Percentiles rank a stretch among this genome's conserved stretches.
Conservation (phyloP, 2,797 vertebrate species). For the Halcyon chelicuti region DNA sequence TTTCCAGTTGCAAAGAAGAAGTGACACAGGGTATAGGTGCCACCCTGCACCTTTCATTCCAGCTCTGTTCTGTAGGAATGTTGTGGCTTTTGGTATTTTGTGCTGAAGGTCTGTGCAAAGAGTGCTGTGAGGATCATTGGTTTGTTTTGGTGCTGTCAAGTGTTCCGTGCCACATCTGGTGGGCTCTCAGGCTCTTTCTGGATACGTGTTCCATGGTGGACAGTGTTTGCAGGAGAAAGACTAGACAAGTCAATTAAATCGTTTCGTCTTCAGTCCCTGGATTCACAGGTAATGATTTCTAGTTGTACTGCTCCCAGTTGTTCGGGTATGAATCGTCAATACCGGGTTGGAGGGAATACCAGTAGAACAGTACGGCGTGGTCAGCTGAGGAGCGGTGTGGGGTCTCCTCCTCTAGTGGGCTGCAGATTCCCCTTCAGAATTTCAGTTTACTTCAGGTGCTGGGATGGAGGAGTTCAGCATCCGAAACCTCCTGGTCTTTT, state of each 20-base stretch:
- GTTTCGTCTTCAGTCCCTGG: not conserved
- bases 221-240: not conserved
- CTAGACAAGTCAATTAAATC: not conserved
- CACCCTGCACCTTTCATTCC: not conserved
- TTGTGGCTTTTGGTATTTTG: not conserved
- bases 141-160: not conserved
- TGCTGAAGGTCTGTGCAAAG: not conserved
- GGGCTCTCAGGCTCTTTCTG: not conserved
- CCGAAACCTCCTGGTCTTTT: not conserved
- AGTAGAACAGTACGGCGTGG: not conserved
- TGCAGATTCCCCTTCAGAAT: not conserved
- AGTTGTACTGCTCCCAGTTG: not conserved
- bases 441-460: not conserved
- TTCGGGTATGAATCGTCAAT: not conserved
- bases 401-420: not conserved
- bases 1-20: not conserved
- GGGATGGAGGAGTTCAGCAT: not conserved
- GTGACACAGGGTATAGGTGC: not conserved
- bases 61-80: not conserved
- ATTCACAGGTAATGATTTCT: not conserved
- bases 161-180: not conserved
- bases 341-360: not conserved
- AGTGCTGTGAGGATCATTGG: not conserved
- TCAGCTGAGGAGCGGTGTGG: not conserved
- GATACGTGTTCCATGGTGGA: not conserved